A percentile compares a stretch with the other conserved stretches of the same genome.
Conservation (phyloP, 92 coral and sea anemone genomes). For the Epizoanthus illoricatus region DNA sequence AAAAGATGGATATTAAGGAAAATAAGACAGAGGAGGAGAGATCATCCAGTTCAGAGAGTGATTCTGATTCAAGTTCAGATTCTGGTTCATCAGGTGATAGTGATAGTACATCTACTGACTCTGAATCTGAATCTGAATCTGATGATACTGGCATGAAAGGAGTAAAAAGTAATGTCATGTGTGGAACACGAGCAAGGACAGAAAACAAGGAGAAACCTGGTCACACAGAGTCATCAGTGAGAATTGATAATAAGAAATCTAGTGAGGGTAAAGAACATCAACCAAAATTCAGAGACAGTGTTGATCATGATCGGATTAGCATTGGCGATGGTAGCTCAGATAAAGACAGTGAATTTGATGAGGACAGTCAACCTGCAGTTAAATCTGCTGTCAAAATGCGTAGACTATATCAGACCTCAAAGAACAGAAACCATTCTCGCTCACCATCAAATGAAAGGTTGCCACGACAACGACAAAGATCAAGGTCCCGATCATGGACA, state of each 20-base stretch:
- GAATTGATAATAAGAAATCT: constrained; percentile 1
- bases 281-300: constrained; percentile 10
- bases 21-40: background rate
- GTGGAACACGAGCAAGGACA: constrained; percentile 10
- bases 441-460: constrained; percentile 7
- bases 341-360: constrained; percentile 67
- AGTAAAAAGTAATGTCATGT: constrained; percentile 9
- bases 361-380: constrained; percentile 53
- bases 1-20: background rate
- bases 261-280: background rate
- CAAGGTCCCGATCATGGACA: constrained; percentile 39
- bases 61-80: constrained; percentile 17
- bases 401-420: constrained; percentile 35
- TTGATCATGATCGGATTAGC: constrained; percentile 71
- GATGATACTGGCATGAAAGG: background rate
- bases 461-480: constrained; percentile 1
- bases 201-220: background rate
- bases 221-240: background rate
- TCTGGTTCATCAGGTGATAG: constrained; percentile 20
- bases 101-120: background rate
- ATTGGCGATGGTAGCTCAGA: constrained; percentile 79
- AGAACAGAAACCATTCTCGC: constrained; percentile 9
- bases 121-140: background rate
- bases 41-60: constrained; percentile 2
- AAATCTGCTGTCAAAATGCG: constrained; percentile 64